phyloP scores from a whole-genome alignment of 2,113 vertebrate genomes.

The Bettongia penicillata region DNA sequence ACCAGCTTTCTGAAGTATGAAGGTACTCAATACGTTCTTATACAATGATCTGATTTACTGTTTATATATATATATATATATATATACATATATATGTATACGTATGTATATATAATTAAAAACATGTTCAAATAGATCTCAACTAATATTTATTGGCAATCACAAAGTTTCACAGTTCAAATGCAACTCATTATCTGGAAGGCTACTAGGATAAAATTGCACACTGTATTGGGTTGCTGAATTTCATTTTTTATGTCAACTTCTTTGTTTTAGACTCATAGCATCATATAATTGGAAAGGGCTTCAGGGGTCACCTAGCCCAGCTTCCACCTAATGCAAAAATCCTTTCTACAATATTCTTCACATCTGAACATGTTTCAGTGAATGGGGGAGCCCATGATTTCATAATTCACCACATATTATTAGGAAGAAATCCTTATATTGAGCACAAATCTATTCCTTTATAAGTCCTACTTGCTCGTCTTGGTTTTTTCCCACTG shows the following conservation, averaged over 20 bases:
- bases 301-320: background rate
- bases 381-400: background rate
- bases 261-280: background rate
- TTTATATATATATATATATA: background rate
- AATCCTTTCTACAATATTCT: background rate
- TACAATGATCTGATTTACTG: background rate
- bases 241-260: conserved; percentile 50
- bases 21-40: background rate
- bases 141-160: background rate
- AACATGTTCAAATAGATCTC: background rate
- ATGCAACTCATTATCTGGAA: background rate
- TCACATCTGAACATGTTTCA: background rate
- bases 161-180: background rate
- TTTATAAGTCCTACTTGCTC: background rate
- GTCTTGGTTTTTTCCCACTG: background rate
- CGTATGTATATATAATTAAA: too few species aligned
- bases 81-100: too few species aligned
- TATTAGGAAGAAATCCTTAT: background rate
- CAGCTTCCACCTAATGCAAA: background rate
- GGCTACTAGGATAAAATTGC: background rate
- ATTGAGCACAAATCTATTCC: background rate
- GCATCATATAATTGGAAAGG: background rate
- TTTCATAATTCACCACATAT: background rate
- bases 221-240: background rate
- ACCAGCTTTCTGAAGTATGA: background rate